A percentile compares a stretch with the other conserved stretches of the same genome.
phyloP scores from a whole-genome alignment of 2,888 invertebrate genomes.

The Aleiodes testaceus region DNA sequence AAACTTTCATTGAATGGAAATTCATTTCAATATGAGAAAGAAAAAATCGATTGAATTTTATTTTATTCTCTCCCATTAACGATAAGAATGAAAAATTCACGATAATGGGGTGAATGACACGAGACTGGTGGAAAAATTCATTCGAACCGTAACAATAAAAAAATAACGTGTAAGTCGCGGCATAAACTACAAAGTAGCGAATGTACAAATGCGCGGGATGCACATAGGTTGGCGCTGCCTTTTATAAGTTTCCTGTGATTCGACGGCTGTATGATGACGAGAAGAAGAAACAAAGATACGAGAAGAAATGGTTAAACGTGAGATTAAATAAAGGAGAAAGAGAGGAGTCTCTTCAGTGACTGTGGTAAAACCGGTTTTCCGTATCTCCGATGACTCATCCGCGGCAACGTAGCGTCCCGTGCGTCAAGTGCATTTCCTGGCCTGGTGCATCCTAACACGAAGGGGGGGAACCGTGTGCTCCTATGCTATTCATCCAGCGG shows the following conservation, averaged over 20 bases:
- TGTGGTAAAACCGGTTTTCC: conserved; percentile 69
- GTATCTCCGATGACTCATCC: conserved; percentile 72
- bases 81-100: no score
- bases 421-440: conserved; percentile 73
- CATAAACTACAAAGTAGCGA: conserved; percentile 60
- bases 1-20: no score
- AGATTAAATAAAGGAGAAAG: conserved; percentile 32
- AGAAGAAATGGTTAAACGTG: conserved; percentile 37
- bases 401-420: conserved; percentile 51
- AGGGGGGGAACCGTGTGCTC: conserved; percentile 15
- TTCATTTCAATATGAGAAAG: no score
- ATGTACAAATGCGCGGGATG: conserved; percentile 46
- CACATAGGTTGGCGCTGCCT: no score
- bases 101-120: no score
- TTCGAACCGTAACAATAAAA: no score
- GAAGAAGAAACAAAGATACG: conserved; percentile 52
- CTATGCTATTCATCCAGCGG: conserved; percentile 45
- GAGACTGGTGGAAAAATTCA: no score
- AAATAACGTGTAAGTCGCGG: conserved; percentile 11
- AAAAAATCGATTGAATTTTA: no score
- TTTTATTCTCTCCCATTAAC: no score
- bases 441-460: conserved; percentile 57
- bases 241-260: conserved; percentile 50
- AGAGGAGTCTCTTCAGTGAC: conserved; percentile 45
- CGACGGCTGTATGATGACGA: conserved; percentile 49